Base-by-base conservation (phyloP, 2,888 invertebrate genomes). In the Ametastegia equiseti region DNA sequence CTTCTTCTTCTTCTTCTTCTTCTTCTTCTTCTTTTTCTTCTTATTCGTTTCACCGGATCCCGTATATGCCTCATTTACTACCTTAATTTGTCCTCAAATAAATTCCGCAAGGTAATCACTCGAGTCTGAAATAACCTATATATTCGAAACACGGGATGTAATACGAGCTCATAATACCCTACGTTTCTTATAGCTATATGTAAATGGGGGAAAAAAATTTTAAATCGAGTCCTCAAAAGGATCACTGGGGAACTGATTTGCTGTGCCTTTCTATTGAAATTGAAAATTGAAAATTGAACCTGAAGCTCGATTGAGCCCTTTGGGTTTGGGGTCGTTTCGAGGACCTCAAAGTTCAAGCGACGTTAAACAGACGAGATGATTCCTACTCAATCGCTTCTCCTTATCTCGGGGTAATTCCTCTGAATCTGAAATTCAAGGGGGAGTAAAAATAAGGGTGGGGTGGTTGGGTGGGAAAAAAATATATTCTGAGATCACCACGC, bases 191-290 rank as follows among this genome's bases (percentile, higher is more conserved):
- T n/a, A n/a, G n/a, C n/a, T n/a, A n/a, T n/a, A n/a, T n/a, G n/a
- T n/a, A n/a, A n/a, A n/a, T n/a, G n/a, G n/a, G n/a, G 33, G 19
- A 45, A 6, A 83, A 84, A 85, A 87, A 87, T 87, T 88, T 85
- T 83, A 85, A 87, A 84, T 86, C 85, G 83, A 81, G 73, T 15
- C 81, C 82, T 87, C 86, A 86, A 87, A 87, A 86, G 82, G 83
- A 83, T 84, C 84, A 85, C 84, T n/a, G n/a, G 82, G 83, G 82
- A 83, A 83, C 82, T 75, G 85, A 84, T 86, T 86, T 84, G n/a
- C n/a, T n/a, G n/a, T n/a, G n/a, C n/a, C 83, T 83, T 84, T 71
- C 83, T 71, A 84, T 84, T 82, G 87, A 85, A 87, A 86, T 87
- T 85, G 85, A 82, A 71, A 71, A 71, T 71, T 71, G 71, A 47